Evolutionary conservation across 2,113 vertebrate genomes (phyloP), one percentile per base, ranked within the genome.

Genomic region (Oostethus manadensis): DNA sequence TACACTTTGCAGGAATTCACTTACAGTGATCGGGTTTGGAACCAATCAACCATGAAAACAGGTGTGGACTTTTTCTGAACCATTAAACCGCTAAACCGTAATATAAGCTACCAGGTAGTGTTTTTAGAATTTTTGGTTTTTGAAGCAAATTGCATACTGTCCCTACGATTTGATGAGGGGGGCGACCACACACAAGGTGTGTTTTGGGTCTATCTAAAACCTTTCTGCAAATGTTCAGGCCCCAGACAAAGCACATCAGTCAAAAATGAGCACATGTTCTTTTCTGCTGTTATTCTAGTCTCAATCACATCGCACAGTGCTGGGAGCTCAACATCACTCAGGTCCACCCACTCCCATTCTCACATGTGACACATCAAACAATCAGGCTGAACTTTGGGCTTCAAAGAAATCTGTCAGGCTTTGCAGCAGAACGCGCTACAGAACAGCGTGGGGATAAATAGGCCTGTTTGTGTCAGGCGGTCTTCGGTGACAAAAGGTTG

Each of bases 361-460:
- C 71, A 79, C 75, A 83, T 86, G 78, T 85, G 84, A 86, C 86
- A 88, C 75, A 88, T 86, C 79, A 86, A 87, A 84, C 74, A 70
- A 71, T 86, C 74, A 68, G 61, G 60, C 56, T 84, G 70, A 74
- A 85, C 66, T 84, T 81, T 79, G 58, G 63, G 69, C 76, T 66
- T 71, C 33, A 71, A 70, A 71, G 61, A 67, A 58, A 66, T 68
- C 60, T 64, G 70, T 79, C 61, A 75, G 58, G 59, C 70, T 71
- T 62, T 60, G 48, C 54, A 42, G 46, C 61, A 68, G 49, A 81
- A 68, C 65, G 68, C 33, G n/a, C 22, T 42, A 58, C 6, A 1
- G 53, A 68, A 59, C 53, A 51, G 55, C 47, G n/a, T 44, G 64
- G 61, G n/a, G 76, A 72, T 64, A 56, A 26, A 58, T 58, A 70